Evolutionary conservation across 2,888 invertebrate species (phyloP).

Genomic region (Pinctada fucata): DNA sequence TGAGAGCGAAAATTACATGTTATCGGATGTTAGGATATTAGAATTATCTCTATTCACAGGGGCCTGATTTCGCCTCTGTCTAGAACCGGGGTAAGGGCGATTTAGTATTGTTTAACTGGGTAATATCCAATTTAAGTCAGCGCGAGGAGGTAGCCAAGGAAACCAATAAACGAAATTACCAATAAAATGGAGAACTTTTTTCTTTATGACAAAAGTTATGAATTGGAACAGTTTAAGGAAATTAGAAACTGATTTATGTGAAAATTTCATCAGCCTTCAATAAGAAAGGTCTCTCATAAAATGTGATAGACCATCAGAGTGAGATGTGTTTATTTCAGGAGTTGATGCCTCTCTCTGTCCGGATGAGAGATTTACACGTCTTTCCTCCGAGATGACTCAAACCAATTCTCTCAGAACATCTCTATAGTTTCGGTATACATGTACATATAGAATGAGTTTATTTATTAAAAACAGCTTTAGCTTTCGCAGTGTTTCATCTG

Average conservation of each 20-base stretch:
- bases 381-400: too few species aligned
- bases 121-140: neutral
- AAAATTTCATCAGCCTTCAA: slow-evolving; percentile 28
- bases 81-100: too few species aligned
- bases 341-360: neutral
- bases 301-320: neutral
- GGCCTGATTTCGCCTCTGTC: neutral
- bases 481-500: too few species aligned
- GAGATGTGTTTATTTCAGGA: neutral
- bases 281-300: slow-evolving; percentile 17
- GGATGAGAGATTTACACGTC: too few species aligned
- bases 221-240: slow-evolving; percentile 39
- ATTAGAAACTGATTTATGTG: slow-evolving; percentile 34
- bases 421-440: too few species aligned
- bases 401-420: too few species aligned
- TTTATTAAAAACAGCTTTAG: too few species aligned
- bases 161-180: slow-evolving; percentile 30
- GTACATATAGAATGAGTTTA: too few species aligned
- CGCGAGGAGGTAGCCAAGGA: neutral
- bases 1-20: neutral
- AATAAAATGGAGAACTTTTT: slow-evolving; percentile 22
- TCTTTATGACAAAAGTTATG: slow-evolving; percentile 40
- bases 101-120: too few species aligned
- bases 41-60: neutral
- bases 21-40: neutral